phyloP scores from a whole-genome alignment of 2,797 vertebrate genomes.

The Hylomyscus alleni region DNA sequence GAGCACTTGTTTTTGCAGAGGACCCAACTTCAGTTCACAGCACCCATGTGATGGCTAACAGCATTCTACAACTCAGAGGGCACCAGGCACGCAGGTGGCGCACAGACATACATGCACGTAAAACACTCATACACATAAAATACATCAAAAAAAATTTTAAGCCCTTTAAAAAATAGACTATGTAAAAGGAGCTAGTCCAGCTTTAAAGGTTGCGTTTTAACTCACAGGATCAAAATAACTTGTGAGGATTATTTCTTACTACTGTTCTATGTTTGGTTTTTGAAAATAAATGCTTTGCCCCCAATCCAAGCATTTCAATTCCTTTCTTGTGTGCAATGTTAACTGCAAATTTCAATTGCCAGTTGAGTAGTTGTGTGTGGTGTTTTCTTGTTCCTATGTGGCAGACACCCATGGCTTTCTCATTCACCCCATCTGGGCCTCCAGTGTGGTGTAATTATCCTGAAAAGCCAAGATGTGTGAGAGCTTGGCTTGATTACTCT shows the following conservation, averaged over 20 bases:
- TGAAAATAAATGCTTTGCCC: conserved; percentile 64
- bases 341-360: conserved; percentile 77
- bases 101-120: neutral
- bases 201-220: conserved; percentile 63
- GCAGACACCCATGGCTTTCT: conserved; percentile 83
- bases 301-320: conserved; percentile 69
- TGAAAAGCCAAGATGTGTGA: conserved; percentile 77
- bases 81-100: neutral
- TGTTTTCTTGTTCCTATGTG: conserved; percentile 71
- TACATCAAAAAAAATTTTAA: neutral
- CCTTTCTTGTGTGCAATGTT: conserved; percentile 72
- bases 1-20: neutral
- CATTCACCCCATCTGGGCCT: conserved; percentile 82
- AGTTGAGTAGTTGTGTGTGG: conserved; percentile 71
- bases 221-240: neutral
- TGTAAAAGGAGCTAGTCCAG: neutral
- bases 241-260: conserved; percentile 3
- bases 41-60: neutral
- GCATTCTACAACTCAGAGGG: neutral
- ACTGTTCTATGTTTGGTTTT: conserved; percentile 61
- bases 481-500: conserved; percentile 80
- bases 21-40: neutral
- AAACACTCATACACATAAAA: neutral
- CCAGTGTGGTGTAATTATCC: conserved; percentile 82
- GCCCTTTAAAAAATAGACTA: neutral